Evolutionary conservation across 1,140 invertebrate genomes (phyloP).

Genomic region (Bombyx mori): ASM3026992v2 NC_085130.1:11871501-11872000

Average conservation of each 20-base stretch:
- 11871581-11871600: constrained; percentile 16
- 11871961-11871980: constrained; percentile 1
- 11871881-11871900: constrained; percentile 80
- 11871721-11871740: constrained; percentile 15
- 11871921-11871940: constrained; percentile 83
- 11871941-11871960: constrained; percentile 46
- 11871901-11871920: constrained; percentile 84
- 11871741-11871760: constrained; percentile 10
- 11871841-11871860: constrained; percentile 80
- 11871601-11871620: constrained; percentile 24
- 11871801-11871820: constrained; percentile 61
- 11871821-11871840: constrained; percentile 76
- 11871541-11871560: constrained; percentile 12
- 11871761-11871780: constrained; percentile 10
- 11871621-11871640: constrained; percentile 28
- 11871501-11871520: constrained; percentile 15
- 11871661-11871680: constrained; percentile 10
- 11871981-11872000: no score
- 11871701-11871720: constrained; percentile 14
- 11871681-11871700: constrained; percentile 14
- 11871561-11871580: constrained; percentile 22
- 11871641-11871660: constrained; percentile 32
- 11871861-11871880: constrained; percentile 81
- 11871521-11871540: constrained; percentile 24
- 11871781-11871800: constrained; percentile 8